A percentile compares a stretch with the other conserved stretches of the same genome.
Evolutionary conservation across 2,888 invertebrate species (phyloP).

Genomic region (Sarcophaga subvicina): DNA sequence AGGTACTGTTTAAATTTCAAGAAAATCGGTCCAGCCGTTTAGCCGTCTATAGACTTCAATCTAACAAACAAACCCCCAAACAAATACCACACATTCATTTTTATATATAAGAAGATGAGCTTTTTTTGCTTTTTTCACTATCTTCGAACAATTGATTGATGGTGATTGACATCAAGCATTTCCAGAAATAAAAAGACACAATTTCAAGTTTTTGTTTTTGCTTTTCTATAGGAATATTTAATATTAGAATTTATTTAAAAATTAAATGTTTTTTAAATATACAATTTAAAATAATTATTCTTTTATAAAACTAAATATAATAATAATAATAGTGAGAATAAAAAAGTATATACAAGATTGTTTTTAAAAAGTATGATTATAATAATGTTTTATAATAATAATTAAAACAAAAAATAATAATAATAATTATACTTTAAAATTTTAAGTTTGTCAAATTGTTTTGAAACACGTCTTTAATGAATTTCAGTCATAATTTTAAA

Average conservation of each 20-base stretch:
- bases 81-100: too few relatives aligned
- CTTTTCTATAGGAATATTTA: constrained; percentile 45
- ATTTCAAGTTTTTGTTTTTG: background rate
- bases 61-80: too few relatives aligned
- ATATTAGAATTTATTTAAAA: constrained; percentile 64
- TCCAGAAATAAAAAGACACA: too few relatives aligned
- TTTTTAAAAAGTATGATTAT: constrained; percentile 16
- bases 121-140: too few relatives aligned
- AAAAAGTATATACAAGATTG: constrained; percentile 62
- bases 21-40: too few relatives aligned
- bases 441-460: background rate
- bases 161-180: too few relatives aligned
- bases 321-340: constrained; percentile 48
- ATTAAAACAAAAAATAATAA: background rate
- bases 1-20: too few relatives aligned
- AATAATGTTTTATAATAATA: background rate
- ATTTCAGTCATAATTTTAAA: constrained; percentile 57
- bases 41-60: too few relatives aligned
- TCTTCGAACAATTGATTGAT: too few relatives aligned
- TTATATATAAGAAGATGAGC: too few relatives aligned
- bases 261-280: constrained; percentile 15
- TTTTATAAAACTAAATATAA: background rate
- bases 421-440: constrained; percentile 32
- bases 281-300: too few relatives aligned
- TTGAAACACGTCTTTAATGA: constrained; percentile 50